Evolutionary conservation across 2,888 invertebrate genomes (phyloP).

Genomic region (Nymphalis polychloros): DNA sequence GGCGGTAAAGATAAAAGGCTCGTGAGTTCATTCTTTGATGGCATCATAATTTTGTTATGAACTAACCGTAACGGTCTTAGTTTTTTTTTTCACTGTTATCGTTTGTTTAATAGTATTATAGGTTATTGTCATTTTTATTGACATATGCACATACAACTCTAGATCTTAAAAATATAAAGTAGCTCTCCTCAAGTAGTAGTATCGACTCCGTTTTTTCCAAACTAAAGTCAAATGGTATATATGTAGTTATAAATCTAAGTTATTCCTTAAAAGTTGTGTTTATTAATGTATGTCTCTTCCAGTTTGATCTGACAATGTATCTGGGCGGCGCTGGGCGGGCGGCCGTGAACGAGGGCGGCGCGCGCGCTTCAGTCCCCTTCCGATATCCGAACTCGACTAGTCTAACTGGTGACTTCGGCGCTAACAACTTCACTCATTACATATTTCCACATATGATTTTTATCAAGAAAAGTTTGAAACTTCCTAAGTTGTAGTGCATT

Average conservation of each 20-base stretch:
- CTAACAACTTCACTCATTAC: constrained; percentile 35
- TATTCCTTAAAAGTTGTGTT: not conserved
- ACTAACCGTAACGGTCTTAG: no score
- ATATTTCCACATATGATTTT: constrained; percentile 15
- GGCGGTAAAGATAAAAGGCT: no score
- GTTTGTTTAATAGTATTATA: no score
- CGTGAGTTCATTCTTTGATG: no score
- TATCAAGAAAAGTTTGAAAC: constrained; percentile 14
- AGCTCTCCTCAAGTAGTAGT: not conserved
- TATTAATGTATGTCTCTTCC: constrained; percentile 47
- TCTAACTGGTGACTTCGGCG: constrained; percentile 28
- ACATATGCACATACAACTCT: not conserved
- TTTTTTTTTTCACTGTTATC: no score
- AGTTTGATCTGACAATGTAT: constrained; percentile 49
- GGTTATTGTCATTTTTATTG: not conserved
- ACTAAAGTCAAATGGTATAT: no score
- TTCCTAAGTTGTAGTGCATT: constrained; percentile 22
- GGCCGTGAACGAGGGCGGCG: constrained; percentile 60
- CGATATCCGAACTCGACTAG: constrained; percentile 48
- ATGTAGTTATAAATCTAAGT: no score
- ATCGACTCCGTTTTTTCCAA: no score
- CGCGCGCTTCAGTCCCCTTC: constrained; percentile 67
- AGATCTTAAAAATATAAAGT: not conserved
- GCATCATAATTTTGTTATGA: no score
- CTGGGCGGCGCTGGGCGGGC: constrained; percentile 61